Base-by-base conservation (phyloP, 2,888 invertebrate genomes). In the Chymomyza fuscimana region DNA sequence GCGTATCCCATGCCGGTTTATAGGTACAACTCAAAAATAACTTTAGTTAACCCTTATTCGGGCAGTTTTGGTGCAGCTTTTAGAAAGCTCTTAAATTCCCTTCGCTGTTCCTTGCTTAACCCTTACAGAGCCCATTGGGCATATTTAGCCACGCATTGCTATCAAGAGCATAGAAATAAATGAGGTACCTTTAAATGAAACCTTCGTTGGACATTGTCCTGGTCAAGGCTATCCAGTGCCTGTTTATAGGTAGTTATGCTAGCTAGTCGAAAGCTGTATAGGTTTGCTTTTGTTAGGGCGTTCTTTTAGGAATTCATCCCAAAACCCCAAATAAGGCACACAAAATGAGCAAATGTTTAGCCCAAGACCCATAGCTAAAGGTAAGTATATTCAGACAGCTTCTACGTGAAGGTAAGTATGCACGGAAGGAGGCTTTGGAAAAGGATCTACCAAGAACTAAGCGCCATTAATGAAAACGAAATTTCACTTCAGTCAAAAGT, bases 1-100 rank as follows among this genome's bases (percentile, higher is more conserved):
- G 94, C 95, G 73, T 95, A 93, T 92, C 96, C 96, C 72, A 94
- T 95, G 89, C 95, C 96, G 74, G 91, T 92, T 67, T 95, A 95
- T 93, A 96, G 96, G 96, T 96, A 94, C 92, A 90, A 90, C 73
- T 25, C n/a, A 29, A 84, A 81, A 83, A 81, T 81, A 5, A 15
- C 50, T 67, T 32, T 10, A 9, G 16, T 54, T 16, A 19, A 16
- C 4, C 5, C 19, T 19, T 16, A 54, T 70, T 86, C 81, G 74
- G 81, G 73, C 86, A 78, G 86, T 70, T 72, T 16, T 1, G 2
- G 5, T 51, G 12, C 29, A 63, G n/a, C 32, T 46, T 5, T 54
- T 22, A 54, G 10, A 19, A 32, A 22, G 22, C 50, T 2, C 6
- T 5, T 16, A 15, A 46, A 32, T 12, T 10, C 7, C 51, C 6